A percentile compares a stretch with the other conserved stretches of the same genome.
Evolutionary conservation across 2,113 vertebrate genomes (phyloP).

Genomic region (Aythya baeri): DNA sequence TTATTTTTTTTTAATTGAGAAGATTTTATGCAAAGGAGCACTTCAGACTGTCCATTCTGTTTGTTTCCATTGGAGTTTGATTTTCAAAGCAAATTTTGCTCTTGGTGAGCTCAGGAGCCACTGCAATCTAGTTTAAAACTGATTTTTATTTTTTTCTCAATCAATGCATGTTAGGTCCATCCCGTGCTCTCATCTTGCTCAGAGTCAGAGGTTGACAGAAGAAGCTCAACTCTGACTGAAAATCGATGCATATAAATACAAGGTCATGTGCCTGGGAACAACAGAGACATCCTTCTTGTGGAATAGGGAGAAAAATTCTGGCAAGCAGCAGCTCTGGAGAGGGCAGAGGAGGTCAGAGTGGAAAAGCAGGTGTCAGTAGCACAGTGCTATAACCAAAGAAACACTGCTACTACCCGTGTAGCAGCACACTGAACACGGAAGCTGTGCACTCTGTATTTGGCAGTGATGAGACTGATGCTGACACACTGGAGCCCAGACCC

Average conservation of each 20-base stretch:
- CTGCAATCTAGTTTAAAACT: background rate
- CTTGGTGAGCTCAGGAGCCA: background rate
- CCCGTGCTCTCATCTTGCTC: background rate
- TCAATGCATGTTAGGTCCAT: background rate
- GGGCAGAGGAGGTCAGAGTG: background rate
- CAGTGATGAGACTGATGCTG: background rate
- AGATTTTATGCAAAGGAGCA: background rate
- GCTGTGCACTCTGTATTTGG: accelerated
- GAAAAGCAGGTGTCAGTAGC: background rate
- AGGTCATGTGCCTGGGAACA: background rate
- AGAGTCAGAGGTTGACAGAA: background rate
- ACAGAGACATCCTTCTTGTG: background rate
- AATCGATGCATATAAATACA: background rate
- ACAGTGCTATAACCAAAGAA: background rate
- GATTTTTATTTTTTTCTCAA: background rate
- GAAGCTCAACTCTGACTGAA: background rate
- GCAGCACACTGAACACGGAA: background rate
- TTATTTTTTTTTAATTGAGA: background rate
- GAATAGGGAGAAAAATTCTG: background rate
- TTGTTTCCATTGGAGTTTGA: background rate
- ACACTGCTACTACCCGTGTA: background rate
- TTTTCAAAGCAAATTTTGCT: background rate
- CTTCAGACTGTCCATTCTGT: background rate
- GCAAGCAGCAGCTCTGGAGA: background rate
- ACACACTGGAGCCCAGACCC: background rate